Evolutionary conservation across 2,797 vertebrate species (phyloP), one percentile per base, ranked within the genome.

Genomic region (Mico argentatus): DNA sequence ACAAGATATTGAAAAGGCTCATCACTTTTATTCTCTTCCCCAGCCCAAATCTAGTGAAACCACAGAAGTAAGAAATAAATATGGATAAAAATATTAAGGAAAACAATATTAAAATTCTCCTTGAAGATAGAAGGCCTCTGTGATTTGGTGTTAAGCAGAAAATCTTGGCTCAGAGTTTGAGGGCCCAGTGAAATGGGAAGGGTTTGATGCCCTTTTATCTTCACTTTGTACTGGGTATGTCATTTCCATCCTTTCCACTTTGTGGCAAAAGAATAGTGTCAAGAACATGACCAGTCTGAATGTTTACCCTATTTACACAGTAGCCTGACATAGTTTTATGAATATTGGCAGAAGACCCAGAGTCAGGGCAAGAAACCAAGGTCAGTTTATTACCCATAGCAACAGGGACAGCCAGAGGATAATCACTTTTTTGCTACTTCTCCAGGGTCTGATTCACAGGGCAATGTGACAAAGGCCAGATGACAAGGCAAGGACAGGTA

Each of bases 1-100:
- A 92, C 11, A 88, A 77, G 64, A 88, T 94, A 44, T 39, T 83
- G 55, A 59, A 72, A 83, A 88, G 27, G 39, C 36, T 15, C 30
- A 73, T 17, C 52, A 36, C 70, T 46, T 39, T 72, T 39, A 26
- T 81, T 94, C 19, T 27, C 26, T 88, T 90, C 13, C 22, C 19
- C 10, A 70, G 36, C 76, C 26, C 7, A 82, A 95, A 84, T 13
- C 26, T 61, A 30, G 12, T 95, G 55, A 96, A 72, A 76, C 13
- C 12, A 64, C 2, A 61, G 19, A 76, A 91, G 13, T 48, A 27
- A 87, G 10, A 89, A 82, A 48, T 4, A 76, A 4, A 15, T 13
- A 77, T 13, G 26, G 14, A 88, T 87, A 30, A 83, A 89, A 93
- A 41, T 5, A 15, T 24, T 77, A 50, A 52, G 61, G 27, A 61